Base-by-base conservation (phyloP, 1,140 invertebrate genomes). In the Phymorhynchus buccinoides region DNA sequence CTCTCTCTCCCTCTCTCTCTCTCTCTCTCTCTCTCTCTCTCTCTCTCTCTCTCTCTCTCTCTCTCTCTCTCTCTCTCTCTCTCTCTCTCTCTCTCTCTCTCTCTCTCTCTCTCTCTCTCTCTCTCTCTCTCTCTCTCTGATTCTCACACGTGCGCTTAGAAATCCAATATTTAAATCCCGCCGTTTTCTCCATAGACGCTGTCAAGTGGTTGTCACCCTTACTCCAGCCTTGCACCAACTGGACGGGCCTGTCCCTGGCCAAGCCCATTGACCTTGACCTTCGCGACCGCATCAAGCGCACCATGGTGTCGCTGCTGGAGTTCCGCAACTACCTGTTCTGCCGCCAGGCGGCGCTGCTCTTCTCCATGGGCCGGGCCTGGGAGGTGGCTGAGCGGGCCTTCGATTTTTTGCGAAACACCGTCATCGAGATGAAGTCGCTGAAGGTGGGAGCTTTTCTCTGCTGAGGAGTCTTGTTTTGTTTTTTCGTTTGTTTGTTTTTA, bases 301-400 rank as follows among this genome's bases (percentile, higher is more conserved):
- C 95, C 87, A 95, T 95, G 90, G 95, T 96, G 37, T 96, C 87
- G 3, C 93, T 99, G 68, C 93, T 99, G 88, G 97, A 99, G 92
- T 96, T 99, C 89, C 95, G 98, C 85, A 98, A 97, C 93, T 99
- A 99, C 94, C 94, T 99, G 85, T 99, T 98, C 93, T 96, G 97
- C 88, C 95, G 98, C 89, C 98, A 99, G 94, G 97, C 97, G 93
- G 95, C 96, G 87, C 95, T 98, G 94, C 94, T 98, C 88, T 93
- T 98, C 86, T 94, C 96, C 87, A 95, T 96, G 79, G 95, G 95
- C 88, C 96, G 96, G 93, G 95, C 96, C 85, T 96, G 96, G 95
- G 96, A 97, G 95, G 95, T 98, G 88, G 97, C 97, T 9, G 95
- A 96, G 89, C 94, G 97, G 84, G 96, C 97, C 88, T 94, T 98